Evolutionary conservation across 1,140 invertebrate species (phyloP).

Genomic region (Aphelenchoides fujianensis): DNA sequence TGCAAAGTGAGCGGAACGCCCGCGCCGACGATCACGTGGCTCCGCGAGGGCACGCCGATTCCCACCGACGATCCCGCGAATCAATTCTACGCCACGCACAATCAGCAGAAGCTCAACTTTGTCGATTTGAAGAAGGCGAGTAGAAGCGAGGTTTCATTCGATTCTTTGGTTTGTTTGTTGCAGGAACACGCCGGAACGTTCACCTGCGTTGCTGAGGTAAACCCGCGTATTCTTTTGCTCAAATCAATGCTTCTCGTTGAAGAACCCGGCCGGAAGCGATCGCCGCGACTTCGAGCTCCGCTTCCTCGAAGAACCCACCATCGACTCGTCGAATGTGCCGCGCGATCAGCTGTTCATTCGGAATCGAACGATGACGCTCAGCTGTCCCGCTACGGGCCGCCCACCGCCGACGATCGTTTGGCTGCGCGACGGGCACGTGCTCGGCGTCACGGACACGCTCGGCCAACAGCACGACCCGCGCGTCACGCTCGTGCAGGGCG

Average conservation of each 20-base stretch:
- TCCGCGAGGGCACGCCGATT: conserved; percentile 59
- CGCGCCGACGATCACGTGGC: conserved; percentile 67
- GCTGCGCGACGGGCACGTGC: conserved; percentile 30
- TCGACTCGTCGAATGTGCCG: conserved; percentile 46
- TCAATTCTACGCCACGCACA: conserved; percentile 33
- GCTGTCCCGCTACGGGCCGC: conserved; percentile 30
- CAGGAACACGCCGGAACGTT: conserved; percentile 36
- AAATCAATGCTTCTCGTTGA: too few species aligned
- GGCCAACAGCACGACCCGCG: neutral
- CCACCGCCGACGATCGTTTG: conserved; percentile 33
- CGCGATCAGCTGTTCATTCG: conserved; percentile 37
- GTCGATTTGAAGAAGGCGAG: neutral
- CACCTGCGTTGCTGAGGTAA: conserved; percentile 35
- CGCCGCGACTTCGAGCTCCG: conserved; percentile 57
- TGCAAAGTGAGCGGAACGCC: conserved; percentile 66
- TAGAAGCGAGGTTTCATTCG: too few species aligned
- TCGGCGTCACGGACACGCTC: conserved; percentile 12
- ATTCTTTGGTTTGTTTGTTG: conserved; percentile 22
- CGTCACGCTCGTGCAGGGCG: conserved; percentile 39
- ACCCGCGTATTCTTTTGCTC: too few species aligned
- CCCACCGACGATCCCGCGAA: conserved; percentile 1
- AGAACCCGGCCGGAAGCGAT: conserved; percentile 63
- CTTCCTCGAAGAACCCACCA: conserved; percentile 45
- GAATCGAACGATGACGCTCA: conserved; percentile 31
- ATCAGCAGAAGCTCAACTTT: conserved; percentile 39